Conservation (phyloP, 2,113 vertebrate genomes). For the Lepus timidus region DNA sequence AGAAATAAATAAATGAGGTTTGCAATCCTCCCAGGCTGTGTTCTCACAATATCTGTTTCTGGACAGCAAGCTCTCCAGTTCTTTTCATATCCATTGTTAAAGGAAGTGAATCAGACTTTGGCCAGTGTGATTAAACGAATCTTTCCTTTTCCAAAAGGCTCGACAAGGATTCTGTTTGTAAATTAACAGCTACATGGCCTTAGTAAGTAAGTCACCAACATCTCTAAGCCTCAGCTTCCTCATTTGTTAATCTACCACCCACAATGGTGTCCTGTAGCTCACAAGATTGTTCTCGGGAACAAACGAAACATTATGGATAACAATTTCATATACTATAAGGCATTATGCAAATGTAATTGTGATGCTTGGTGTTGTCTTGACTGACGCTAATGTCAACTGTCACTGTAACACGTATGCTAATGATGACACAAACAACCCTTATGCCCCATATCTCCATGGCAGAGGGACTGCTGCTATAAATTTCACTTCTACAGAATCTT, state of each 20-base stretch:
- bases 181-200: background rate
- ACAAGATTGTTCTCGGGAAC: background rate
- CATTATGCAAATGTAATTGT: slow-evolving; percentile 18
- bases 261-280: background rate
- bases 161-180: slow-evolving; percentile 15
- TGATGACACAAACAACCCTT: background rate
- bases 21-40: background rate
- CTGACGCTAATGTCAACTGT: background rate
- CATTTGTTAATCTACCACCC: slow-evolving; percentile 26
- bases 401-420: background rate
- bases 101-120: slow-evolving; percentile 23
- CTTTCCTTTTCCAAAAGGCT: slow-evolving; percentile 54
- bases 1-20: background rate
- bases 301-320: background rate
- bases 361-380: slow-evolving; percentile 18
- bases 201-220: slow-evolving; percentile 40
- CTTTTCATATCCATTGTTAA: background rate
- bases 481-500: background rate
- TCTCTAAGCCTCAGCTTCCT: slow-evolving; percentile 33
- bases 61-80: background rate
- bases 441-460: background rate
- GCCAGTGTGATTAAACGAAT: slow-evolving; percentile 18
- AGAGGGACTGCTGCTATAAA: background rate
- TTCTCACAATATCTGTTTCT: slow-evolving; percentile 22
- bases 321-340: slow-evolving; percentile 1